Percentiles rank a stretch among this genome's conserved stretches.
phyloP scores from a whole-genome alignment of 1,140 invertebrate species.

The Adoxophyes honmai region DNA sequence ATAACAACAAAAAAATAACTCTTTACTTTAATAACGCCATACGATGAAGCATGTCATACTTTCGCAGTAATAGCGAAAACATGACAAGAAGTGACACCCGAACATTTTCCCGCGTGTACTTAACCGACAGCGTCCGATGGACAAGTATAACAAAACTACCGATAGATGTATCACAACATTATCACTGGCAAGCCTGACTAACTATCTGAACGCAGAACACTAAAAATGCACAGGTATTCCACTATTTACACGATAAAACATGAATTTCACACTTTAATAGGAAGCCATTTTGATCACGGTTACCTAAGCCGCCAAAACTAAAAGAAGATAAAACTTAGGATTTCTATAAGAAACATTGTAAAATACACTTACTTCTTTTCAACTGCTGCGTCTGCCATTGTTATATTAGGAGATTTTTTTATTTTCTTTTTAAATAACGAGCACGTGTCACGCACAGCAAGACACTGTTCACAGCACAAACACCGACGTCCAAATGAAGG shows the following conservation, averaged over 20 bases:
- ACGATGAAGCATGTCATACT: neutral
- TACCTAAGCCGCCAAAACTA: slow-evolving; percentile 64
- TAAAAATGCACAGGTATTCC: slow-evolving; percentile 28
- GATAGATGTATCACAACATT: slow-evolving; percentile 36
- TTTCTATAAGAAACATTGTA: slow-evolving; percentile 23
- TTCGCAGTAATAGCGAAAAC: neutral
- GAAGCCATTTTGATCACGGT: slow-evolving; percentile 77
- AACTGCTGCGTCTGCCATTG: slow-evolving; percentile 74
- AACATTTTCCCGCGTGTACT: slow-evolving; percentile 68
- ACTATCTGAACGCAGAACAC: slow-evolving; percentile 9
- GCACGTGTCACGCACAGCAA: slow-evolving; percentile 66
- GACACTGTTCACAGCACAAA: slow-evolving; percentile 71
- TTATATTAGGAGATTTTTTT: slow-evolving; percentile 32
- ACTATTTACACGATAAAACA: slow-evolving; percentile 26
- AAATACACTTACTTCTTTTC: slow-evolving; percentile 72
- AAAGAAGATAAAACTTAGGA: slow-evolving; percentile 22
- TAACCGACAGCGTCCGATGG: slow-evolving; percentile 37
- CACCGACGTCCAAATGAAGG: slow-evolving; percentile 72
- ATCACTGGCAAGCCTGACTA: slow-evolving; percentile 28
- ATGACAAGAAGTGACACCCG: slow-evolving; percentile 21
- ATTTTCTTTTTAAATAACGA: slow-evolving; percentile 36
- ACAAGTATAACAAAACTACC: slow-evolving; percentile 20
- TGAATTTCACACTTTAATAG: slow-evolving; percentile 39
- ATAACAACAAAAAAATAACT: neutral
- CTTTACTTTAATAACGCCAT: neutral